Evolutionary conservation across 2,888 invertebrate genomes (phyloP), one percentile per base, ranked within the genome.

Genomic region (Bursaphelenchus okinawaensis): DNA sequence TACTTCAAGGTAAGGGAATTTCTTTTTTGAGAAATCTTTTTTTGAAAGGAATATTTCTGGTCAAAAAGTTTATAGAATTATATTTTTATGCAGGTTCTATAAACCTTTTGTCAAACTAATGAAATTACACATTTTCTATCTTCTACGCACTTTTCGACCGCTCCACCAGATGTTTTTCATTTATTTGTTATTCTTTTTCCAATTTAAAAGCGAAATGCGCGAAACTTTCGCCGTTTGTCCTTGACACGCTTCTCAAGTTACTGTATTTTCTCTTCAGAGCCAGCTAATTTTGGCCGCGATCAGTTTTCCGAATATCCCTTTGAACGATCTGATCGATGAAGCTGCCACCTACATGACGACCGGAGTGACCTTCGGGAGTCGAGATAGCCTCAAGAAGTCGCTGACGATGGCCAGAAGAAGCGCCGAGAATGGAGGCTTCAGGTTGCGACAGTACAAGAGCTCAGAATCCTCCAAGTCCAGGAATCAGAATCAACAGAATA

Each of bases 391-490:
- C 24, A 71, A 80, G 68, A 80, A 80, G 63, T 75, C 76, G 52
- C 69, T 80, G 20, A 75, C 77, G 4, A 71, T 75, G n/a, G 80
- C 80, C 24, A 66, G 80, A 24, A 76, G 73, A 60, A 57, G 65
- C 19, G 73, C 75, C 1, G 79, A 79, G 62, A 78, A 81, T 50
- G 76, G 77, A 31, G 80, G 79, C 31, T 80, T 80, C 71, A 75
- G 69, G 55, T 23, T 71, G 16, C 71, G 66, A 29, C 61, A 63
- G 56, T 71, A 71, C 59, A 71, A 71, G 59, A 71, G 63, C 55
- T 71, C 70, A 12, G 73, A 67, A 22, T 66, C 67, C 23, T 22
- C 66, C 7, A 65, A 66, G 24, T 51, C 66, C 19, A 8, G 22
- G 6, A 51, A 54, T 1, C 51, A 50, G 19, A 61, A 31, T 20